Percentiles rank a stretch among this genome's conserved stretches.
Conservation (phyloP, 2,888 invertebrate species). For the Atherix ibis region DNA sequence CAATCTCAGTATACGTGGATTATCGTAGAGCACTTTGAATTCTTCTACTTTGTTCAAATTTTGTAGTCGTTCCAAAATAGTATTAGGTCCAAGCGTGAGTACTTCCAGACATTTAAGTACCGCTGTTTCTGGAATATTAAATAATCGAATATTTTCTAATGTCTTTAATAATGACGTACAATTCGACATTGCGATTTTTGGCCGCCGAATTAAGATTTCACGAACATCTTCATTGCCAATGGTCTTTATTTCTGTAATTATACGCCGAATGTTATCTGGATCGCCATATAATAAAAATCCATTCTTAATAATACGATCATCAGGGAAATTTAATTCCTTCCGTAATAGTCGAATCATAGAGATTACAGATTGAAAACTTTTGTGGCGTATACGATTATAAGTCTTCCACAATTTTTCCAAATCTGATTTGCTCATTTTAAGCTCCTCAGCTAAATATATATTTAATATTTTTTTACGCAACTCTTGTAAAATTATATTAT, state of each 20-base stretch:
- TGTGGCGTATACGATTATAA: slow-evolving; percentile 27
- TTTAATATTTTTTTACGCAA: slow-evolving; percentile 23
- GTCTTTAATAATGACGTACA: slow-evolving; percentile 39
- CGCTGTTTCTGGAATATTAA: slow-evolving; percentile 38
- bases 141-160: slow-evolving; percentile 39
- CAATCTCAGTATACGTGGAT: slow-evolving; percentile 41
- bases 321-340: slow-evolving; percentile 39
- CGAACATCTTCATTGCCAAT: slow-evolving; percentile 41
- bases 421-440: slow-evolving; percentile 27
- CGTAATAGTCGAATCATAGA: slow-evolving; percentile 39
- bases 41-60: slow-evolving; percentile 42
- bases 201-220: slow-evolving; percentile 38
- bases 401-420: slow-evolving; percentile 25
- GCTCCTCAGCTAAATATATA: slow-evolving; percentile 28
- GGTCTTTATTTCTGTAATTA: slow-evolving; percentile 37
- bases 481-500: slow-evolving; percentile 19
- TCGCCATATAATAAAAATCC: slow-evolving; percentile 42
- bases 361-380: slow-evolving; percentile 36
- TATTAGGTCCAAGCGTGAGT: slow-evolving; percentile 40
- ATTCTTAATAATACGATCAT: slow-evolving; percentile 38
- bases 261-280: slow-evolving; percentile 40
- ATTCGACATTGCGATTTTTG: slow-evolving; percentile 45
- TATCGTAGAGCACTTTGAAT: slow-evolving; percentile 40
- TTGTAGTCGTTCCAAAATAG: slow-evolving; percentile 40
- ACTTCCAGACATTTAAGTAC: slow-evolving; percentile 39